Conservation (phyloP, 2,888 invertebrate species). For the Sicus ferrugineus region DNA sequence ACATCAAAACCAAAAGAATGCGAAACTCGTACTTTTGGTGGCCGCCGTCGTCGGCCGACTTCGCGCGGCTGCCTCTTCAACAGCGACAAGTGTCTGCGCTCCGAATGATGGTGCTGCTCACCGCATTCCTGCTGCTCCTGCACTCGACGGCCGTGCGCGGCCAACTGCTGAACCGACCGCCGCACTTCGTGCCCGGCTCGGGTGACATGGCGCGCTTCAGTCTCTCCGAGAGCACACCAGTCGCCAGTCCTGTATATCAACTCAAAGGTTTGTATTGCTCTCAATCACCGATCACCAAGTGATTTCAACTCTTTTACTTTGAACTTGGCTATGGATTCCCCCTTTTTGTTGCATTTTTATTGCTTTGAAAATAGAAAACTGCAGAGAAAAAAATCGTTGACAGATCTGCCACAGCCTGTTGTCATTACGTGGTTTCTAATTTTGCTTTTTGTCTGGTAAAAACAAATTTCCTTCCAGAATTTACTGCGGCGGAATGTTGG, state of each 20-base stretch:
- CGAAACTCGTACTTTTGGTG: conserved; percentile 33
- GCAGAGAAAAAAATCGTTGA: too few relatives aligned
- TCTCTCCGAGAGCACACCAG: conserved; percentile 76
- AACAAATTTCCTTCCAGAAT: too few relatives aligned
- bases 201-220: conserved; percentile 82
- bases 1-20: conserved; percentile 33
- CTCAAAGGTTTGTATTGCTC: conserved; percentile 69
- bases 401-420: too few relatives aligned
- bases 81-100: too few relatives aligned
- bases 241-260: conserved; percentile 80
- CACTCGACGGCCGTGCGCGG: conserved; percentile 46
- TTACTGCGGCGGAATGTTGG: too few relatives aligned
- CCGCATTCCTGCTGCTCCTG: conserved; percentile 33
- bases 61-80: conserved; percentile 41
- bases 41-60: conserved; percentile 40
- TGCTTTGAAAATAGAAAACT: background rate
- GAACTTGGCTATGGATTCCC: conserved; percentile 17
- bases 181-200: conserved; percentile 75
- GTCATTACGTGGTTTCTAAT: too few relatives aligned
- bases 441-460: too few relatives aligned
- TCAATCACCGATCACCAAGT: background rate
- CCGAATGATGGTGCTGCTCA: conserved; percentile 30
- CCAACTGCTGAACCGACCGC: conserved; percentile 73
- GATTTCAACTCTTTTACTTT: background rate
- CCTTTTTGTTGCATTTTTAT: background rate